phyloP scores from a whole-genome alignment of 2,113 vertebrate species.

The Garra rufa region DNA sequence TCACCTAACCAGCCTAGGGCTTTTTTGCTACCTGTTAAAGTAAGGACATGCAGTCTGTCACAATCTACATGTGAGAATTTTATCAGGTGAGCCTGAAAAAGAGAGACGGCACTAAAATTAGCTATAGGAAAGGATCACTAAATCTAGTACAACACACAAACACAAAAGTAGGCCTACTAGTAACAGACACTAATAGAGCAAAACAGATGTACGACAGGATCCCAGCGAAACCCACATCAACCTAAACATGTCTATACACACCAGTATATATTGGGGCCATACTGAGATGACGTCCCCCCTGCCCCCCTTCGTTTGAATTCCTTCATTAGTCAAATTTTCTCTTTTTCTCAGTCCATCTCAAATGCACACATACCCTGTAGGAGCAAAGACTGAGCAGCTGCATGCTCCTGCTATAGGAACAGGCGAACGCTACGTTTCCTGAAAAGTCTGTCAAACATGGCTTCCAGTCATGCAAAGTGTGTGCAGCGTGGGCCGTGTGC shows the following conservation, averaged over 20 bases:
- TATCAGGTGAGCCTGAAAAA: background rate
- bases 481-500: background rate
- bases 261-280: background rate
- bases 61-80: background rate
- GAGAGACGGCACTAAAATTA: background rate
- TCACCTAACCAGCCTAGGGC: background rate
- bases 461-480: background rate
- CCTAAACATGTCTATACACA: slow-evolving; percentile 3
- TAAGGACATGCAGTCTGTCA: background rate
- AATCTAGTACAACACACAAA: too few relatives aligned
- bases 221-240: background rate
- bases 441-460: slow-evolving; percentile 3
- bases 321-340: background rate
- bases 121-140: background rate
- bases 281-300: background rate
- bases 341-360: background rate
- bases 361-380: slow-evolving; percentile 15
- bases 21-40: slow-evolving; percentile 26
- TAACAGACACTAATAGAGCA: background rate
- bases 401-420: background rate
- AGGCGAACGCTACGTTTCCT: slow-evolving; percentile 2
- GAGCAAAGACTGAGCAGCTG: background rate
- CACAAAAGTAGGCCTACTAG: too few relatives aligned
- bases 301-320: background rate
- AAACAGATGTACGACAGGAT: background rate